Evolutionary conservation across 2,113 vertebrate species (phyloP).

Genomic region (Eurystomus gularis): DNA sequence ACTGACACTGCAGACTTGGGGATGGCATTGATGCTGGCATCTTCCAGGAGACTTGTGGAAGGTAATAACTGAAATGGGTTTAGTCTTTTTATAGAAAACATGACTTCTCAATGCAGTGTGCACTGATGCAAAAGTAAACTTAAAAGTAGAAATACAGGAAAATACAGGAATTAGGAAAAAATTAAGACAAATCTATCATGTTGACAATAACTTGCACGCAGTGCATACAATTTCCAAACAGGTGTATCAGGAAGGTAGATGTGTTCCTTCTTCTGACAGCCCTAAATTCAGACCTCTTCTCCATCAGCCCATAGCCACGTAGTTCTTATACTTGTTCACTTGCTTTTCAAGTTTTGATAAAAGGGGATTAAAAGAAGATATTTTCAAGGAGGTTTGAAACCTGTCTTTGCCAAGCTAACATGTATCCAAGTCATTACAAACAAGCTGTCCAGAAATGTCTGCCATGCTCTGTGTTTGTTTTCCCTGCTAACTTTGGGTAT

Average conservation of each 20-base stretch:
- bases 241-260: background rate
- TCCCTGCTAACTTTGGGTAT: background rate
- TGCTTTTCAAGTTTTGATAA: background rate
- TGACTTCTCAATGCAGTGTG: background rate
- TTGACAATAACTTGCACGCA: background rate
- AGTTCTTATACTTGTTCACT: background rate
- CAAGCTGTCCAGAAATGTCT: background rate
- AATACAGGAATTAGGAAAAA: background rate
- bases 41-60: conserved; percentile 77
- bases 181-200: background rate
- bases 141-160: background rate
- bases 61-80: conserved; percentile 56
- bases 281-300: background rate
- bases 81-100: background rate
- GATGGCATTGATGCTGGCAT: conserved; percentile 80
- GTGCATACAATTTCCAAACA: background rate
- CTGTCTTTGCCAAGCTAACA: background rate
- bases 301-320: background rate
- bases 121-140: background rate
- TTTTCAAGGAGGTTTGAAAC: background rate
- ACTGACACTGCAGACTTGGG: conserved; percentile 80
- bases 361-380: background rate
- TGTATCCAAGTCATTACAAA: background rate
- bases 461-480: background rate
- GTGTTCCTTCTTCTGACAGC: background rate